Evolutionary conservation across 1,140 invertebrate genomes (phyloP), one percentile per base, ranked within the genome.

Genomic region (Aricia agestis): DNA sequence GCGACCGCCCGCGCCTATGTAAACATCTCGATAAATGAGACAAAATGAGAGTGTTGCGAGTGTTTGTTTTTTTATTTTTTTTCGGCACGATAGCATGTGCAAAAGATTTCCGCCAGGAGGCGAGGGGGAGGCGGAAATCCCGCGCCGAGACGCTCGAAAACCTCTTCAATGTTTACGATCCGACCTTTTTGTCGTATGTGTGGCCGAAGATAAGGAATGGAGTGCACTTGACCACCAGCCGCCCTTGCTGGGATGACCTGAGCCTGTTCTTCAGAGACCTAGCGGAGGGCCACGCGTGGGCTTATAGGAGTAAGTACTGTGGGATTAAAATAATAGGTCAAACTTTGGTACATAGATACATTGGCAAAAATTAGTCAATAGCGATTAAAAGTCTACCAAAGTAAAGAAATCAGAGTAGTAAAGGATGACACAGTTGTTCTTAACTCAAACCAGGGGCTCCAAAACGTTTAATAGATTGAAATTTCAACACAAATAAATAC

Each of bases 161-260:
- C 77, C 71, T 92, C 66, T 88, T 91, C 76, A 85, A 86, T 69
- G 74, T 92, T 17, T 92, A 88, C 63, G 91, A 92, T 69, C 87
- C 90, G 0, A 81, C 87, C n/a, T 92, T 89, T 79, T 78, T 92
- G 76, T 82, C 89, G n/a, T 73, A 83, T 32, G 85, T 92, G 15
- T 92, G 91, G 91, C 89, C 90, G 42, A 92, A 90, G 76, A 87
- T 92, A 70, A 84, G 80, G 58, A 92, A 92, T 70, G 88, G 88
- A 36, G 84, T 91, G 68, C 91, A 92, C 78, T 79, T 92, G 41
- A 79, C 75, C 45, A 65, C 91, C 19, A 83, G 84, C 15, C 63
- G 76, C 18, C 66, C 68, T 7, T 92, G 91, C 72, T 92, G 87
- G 87, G 79, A 82, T 3, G 85, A 92, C 74, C 69, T 90, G 67